These are phyloP conservation scores for Siphamia tubifer DNA, from an alignment of 2,113 vertebrate genomes.

Conservation along the genomic window DNA sequence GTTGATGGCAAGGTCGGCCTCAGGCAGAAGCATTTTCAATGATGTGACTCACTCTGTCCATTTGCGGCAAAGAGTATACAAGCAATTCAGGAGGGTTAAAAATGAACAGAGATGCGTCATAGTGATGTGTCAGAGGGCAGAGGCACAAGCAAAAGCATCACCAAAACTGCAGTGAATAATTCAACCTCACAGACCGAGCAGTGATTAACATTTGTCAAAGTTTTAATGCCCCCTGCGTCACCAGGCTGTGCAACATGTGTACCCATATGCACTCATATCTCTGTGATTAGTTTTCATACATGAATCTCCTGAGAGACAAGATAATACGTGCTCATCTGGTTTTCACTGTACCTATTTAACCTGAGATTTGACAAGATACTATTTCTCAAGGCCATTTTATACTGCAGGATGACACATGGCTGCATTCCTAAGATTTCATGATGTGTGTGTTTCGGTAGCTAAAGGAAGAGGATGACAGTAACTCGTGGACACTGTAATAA, in stretches of 20 bases:
- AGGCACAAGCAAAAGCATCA: background rate
- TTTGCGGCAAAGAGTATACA: slow-evolving; percentile 42
- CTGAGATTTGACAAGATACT: background rate
- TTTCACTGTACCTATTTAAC: background rate
- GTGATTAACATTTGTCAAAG: slow-evolving; percentile 43
- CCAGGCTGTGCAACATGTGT: background rate
- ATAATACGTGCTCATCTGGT: background rate
- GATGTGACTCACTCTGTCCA: slow-evolving; percentile 64
- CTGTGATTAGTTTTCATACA: slow-evolving; percentile 1
- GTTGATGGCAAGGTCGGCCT: slow-evolving; percentile 52
- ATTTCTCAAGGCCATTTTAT: background rate
- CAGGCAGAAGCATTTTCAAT: slow-evolving; percentile 57
- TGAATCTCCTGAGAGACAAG: background rate
- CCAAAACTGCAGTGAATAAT: too few species aligned
- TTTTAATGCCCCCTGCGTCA: slow-evolving; percentile 18
- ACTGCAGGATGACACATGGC: background rate
- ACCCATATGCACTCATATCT: background rate
- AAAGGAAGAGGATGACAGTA: background rate
- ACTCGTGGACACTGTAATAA: background rate
- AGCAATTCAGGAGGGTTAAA: slow-evolving; percentile 18
- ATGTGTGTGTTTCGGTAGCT: background rate
- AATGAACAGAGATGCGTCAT: slow-evolving; percentile 11
- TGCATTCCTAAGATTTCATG: background rate
- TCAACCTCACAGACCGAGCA: background rate
- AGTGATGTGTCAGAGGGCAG: slow-evolving; percentile 31